Percentiles rank a stretch among this genome's conserved stretches.
Evolutionary conservation across 2,113 vertebrate species (phyloP).

Genomic region (Sebastes schlegelii): DNA sequence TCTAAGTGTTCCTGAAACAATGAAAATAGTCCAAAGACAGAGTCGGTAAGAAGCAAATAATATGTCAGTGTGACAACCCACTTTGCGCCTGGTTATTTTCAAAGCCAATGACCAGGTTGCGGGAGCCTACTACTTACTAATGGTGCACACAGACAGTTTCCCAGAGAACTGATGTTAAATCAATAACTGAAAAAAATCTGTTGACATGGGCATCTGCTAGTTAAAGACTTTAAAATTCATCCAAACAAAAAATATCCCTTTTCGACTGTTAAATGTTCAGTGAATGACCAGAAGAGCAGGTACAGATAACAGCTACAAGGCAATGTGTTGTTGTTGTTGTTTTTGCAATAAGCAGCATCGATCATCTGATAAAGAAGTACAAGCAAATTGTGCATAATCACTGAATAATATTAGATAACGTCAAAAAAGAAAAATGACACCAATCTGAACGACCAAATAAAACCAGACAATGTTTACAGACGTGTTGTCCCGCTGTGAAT

Average conservation of each 20-base stretch:
- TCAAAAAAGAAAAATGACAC: neutral
- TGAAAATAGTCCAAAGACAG: neutral
- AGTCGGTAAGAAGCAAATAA: neutral
- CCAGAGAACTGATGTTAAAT: neutral
- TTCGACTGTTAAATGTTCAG: neutral
- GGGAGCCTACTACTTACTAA: neutral
- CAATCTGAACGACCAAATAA: neutral
- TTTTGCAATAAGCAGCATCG: neutral
- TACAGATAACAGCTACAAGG: neutral
- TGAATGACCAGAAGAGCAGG: neutral
- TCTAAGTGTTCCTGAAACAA: neutral
- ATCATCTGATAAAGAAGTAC: neutral
- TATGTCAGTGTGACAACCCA: neutral
- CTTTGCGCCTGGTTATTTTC: neutral
- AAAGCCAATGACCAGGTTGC: neutral
- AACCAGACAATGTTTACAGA: neutral
- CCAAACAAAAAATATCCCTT: neutral
- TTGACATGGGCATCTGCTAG: neutral
- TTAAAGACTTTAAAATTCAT: neutral
- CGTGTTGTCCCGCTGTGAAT: neutral
- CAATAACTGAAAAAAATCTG: neutral
- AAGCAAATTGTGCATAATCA: neutral
- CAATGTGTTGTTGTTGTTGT: neutral
- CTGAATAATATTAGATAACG: neutral
- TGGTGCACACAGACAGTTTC: neutral